Base-by-base conservation (phyloP, 2,113 vertebrate species). In the Eptesicus fuscus region DNA sequence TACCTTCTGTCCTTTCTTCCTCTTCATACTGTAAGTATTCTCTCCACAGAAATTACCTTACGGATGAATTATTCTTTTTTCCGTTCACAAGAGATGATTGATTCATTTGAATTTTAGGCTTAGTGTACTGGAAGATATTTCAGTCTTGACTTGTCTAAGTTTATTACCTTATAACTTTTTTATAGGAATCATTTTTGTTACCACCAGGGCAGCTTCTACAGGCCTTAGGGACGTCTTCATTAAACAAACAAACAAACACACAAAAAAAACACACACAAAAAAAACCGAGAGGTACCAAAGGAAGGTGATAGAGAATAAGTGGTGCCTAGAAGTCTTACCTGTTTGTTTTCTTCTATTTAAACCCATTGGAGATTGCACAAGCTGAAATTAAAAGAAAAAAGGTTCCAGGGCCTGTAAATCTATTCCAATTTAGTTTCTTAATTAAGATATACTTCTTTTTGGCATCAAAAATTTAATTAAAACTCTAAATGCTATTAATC, bases 391-490 rank as follows among this genome's bases (percentile, higher is more conserved):
- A 65, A 35, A 9, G 9, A 13, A 47, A 32, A 37, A 70, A 96
- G 93, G 77, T 95, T 91, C 61, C 94, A 59, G 92, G 91, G 84
- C 69, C 94, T 96, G 94, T 95, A 97, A 97, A 95, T 88, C 93
- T 96, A 91, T 83, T 92, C 93, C 83, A 82, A 86, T 84, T 97
- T 90, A 77, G 61, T 93, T 96, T 51, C 87, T 97, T 98, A 98
- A 98, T 98, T 98, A 98, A 94, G 97, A 98, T 95, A 96, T 80
- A 84, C 44, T 63, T 94, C 95, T 98, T 96, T 97, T 89, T 37
- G 71, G 87, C 74, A 97, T 96, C 94, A 97, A 94, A 98, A 97
- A 95, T 98, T 97, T 98, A 98, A 98, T 98, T 98, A 97, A 96
- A 94, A 76, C 95, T 97, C 97, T 98, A 98, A 98, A 97, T 97